These are phyloP conservation scores for Molossus molossus DNA, from an alignment of 2,797 vertebrate species.

Conservation along the genomic window DNA sequence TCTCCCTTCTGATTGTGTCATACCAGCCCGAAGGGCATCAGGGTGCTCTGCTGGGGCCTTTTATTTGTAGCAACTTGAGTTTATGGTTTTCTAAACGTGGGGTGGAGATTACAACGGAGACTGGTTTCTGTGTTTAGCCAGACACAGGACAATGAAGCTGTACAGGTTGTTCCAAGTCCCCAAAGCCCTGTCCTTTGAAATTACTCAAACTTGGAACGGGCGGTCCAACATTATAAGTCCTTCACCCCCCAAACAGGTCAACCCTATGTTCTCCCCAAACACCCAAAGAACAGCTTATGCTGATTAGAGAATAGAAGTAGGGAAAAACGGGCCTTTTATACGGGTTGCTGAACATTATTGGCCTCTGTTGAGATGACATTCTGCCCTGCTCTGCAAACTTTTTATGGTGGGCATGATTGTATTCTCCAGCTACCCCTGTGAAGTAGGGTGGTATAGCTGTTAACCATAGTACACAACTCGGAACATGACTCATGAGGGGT, in stretches of 20 bases:
- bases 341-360: background rate
- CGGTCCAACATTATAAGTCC: background rate
- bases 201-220: conserved; percentile 48
- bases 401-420: background rate
- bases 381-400: background rate
- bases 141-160: conserved; percentile 34
- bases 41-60: background rate
- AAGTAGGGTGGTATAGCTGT: background rate
- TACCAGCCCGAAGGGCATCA: background rate
- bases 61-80: background rate
- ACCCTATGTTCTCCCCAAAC: background rate
- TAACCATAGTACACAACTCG: background rate
- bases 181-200: conserved; percentile 73
- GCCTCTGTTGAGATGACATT: background rate
- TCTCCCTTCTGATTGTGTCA: background rate
- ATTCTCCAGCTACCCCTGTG: background rate
- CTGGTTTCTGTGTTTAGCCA: background rate
- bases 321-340: background rate
- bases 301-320: background rate
- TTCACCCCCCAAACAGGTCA: conserved; percentile 19
- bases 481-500: background rate
- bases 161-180: conserved; percentile 56
- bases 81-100: background rate
- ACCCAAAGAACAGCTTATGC: conserved; percentile 48
- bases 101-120: background rate